These are phyloP conservation scores for Herpetotheres cachinnans DNA, from an alignment of 2,113 vertebrate genomes.

Conservation along the genomic window DNA sequence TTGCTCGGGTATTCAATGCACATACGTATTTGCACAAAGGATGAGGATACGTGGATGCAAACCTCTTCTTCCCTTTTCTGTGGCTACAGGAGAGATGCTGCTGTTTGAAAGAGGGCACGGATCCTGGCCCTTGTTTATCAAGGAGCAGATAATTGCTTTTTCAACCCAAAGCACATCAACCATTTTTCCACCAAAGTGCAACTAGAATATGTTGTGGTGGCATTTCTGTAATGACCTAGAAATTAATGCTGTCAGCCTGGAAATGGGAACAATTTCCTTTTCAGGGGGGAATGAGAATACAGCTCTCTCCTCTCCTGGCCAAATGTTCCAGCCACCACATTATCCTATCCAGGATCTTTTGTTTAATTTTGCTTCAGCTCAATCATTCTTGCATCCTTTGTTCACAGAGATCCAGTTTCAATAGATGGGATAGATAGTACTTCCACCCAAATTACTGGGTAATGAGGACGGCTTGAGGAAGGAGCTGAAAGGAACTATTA, in stretches of 20 bases:
- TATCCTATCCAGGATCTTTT: constrained; percentile 6
- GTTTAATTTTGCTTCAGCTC: constrained; percentile 45
- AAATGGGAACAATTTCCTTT: constrained; percentile 29
- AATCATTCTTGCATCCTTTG: neutral
- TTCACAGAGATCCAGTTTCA: constrained; percentile 18
- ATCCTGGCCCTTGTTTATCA: neutral
- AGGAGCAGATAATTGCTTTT: neutral
- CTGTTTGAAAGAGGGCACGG: neutral
- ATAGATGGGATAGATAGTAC: constrained; percentile 34
- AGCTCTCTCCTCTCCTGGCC: neutral
- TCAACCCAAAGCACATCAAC: neutral
- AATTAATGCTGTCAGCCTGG: constrained; percentile 13
- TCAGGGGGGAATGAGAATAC: neutral
- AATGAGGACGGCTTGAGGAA: constrained; percentile 41
- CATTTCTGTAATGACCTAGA: neutral
- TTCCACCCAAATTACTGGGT: constrained; percentile 43
- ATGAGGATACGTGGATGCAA: neutral
- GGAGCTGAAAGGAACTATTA: constrained; percentile 44
- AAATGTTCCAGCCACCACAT: neutral
- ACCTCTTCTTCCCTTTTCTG: neutral
- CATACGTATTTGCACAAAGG: neutral
- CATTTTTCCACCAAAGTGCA: neutral
- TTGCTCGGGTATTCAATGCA: neutral
- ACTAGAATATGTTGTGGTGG: neutral
- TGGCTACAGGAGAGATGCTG: neutral